A percentile compares a stretch with the other conserved stretches of the same genome.
Conservation (phyloP, 2,888 invertebrate species). For the Terebella lapidaria region DNA sequence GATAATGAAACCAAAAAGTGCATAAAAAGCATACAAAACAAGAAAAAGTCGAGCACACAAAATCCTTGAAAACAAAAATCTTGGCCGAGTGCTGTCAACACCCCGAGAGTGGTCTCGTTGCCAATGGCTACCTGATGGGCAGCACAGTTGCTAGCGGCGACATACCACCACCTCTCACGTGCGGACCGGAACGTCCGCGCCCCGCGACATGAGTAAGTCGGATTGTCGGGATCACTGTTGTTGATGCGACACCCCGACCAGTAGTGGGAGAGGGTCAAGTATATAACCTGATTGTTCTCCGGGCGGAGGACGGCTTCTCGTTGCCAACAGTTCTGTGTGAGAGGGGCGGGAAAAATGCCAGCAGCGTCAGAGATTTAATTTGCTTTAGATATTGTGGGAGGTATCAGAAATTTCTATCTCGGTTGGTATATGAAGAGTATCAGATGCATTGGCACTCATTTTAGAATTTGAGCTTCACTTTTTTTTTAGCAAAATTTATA, state of each 20-base stretch:
- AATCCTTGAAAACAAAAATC: background rate
- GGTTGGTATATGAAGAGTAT: too few relatives aligned
- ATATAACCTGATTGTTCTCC: conserved; percentile 72
- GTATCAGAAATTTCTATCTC: background rate
- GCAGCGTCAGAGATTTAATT: too few relatives aligned
- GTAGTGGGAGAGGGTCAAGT: conserved; percentile 11
- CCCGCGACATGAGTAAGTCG: conserved; percentile 30
- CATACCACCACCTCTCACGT: conserved; percentile 89
- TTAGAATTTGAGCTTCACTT: too few relatives aligned
- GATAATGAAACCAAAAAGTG: too few relatives aligned
- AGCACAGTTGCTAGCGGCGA: conserved; percentile 74
- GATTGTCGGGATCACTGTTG: background rate
- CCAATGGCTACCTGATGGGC: conserved; percentile 3
- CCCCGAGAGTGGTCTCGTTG: too few relatives aligned
- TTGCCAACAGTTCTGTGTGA: conserved; percentile 70
- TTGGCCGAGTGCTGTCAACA: background rate
- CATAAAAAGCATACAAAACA: too few relatives aligned
- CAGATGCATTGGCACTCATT: too few relatives aligned
- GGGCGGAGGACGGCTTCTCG: conserved; percentile 67
- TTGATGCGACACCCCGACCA: conserved; percentile 12
- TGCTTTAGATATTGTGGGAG: background rate
- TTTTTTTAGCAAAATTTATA: too few relatives aligned
- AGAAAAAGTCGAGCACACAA: background rate
- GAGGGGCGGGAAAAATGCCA: too few relatives aligned
- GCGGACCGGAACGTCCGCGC: conserved; percentile 68